Conservation (phyloP, 2,888 invertebrate genomes). For the Caenorhabditis sp. region DNA sequence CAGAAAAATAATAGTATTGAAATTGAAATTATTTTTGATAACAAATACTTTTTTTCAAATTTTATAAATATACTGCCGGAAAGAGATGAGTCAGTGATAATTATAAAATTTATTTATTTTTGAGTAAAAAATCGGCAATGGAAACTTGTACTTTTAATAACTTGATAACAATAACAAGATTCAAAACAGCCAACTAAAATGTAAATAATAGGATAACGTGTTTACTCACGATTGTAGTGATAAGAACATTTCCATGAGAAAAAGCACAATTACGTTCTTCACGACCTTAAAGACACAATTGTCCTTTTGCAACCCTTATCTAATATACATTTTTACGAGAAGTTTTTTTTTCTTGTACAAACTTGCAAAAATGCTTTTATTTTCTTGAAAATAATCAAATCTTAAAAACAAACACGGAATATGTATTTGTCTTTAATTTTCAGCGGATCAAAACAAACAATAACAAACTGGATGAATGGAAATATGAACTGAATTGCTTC, state of each 20-base stretch:
- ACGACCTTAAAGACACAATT: not conserved
- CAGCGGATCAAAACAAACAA: too few species aligned
- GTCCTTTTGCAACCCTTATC: not conserved
- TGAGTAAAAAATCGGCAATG: too few species aligned
- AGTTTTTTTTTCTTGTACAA: not conserved
- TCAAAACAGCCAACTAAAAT: not conserved
- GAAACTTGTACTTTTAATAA: too few species aligned
- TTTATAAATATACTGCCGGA: too few species aligned
- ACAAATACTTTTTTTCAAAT: too few species aligned
- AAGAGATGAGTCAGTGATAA: too few species aligned
- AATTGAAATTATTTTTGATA: not conserved
- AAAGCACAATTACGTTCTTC: not conserved
- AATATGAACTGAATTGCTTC: too few species aligned
- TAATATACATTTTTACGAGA: not conserved
- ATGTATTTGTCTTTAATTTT: not conserved
- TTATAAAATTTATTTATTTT: too few species aligned
- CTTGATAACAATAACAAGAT: too few species aligned
- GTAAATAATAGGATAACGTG: not conserved
- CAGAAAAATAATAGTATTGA: not conserved
- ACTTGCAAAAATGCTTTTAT: not conserved
- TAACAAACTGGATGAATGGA: too few species aligned
- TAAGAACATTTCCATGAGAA: not conserved
- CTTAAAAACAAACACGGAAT: not conserved
- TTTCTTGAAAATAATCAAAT: not conserved
- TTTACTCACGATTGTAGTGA: not conserved